A percentile compares a stretch with the other conserved stretches of the same genome.
Evolutionary conservation across 2,797 vertebrate species (phyloP).

Genomic region (Sebastes matsubarae): DNA sequence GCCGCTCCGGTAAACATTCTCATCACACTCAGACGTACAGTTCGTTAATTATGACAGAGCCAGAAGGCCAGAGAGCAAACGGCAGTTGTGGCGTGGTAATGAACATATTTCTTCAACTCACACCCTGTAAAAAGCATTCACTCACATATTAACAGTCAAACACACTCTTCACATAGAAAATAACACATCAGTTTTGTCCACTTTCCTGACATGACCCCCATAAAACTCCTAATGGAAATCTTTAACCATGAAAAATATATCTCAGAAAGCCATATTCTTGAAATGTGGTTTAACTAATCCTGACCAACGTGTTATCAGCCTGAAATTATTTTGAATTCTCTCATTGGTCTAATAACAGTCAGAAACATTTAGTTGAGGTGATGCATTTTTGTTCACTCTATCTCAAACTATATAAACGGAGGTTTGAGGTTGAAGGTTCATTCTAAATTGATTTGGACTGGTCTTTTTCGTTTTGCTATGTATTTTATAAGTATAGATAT

Average conservation of each 20-base stretch:
- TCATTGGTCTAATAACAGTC: not conserved
- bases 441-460: not conserved
- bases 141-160: not conserved
- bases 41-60: conserved; percentile 42
- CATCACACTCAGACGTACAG: conserved; percentile 24
- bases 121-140: not conserved
- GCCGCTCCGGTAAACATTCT: conserved; percentile 1
- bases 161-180: not conserved
- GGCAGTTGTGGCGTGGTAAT: conserved; percentile 42
- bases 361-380: not conserved
- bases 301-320: not conserved
- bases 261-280: not conserved
- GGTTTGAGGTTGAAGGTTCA: not conserved
- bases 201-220: not conserved
- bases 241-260: not conserved
- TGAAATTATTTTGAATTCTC: not conserved
- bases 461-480: not conserved
- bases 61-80: conserved; percentile 21
- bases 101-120: conserved; percentile 5
- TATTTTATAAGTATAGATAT: not conserved
- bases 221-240: not conserved
- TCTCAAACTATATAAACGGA: accelerated
- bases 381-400: not conserved
- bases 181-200: not conserved
- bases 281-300: not conserved